Base-by-base conservation (phyloP, 2,113 vertebrate genomes). In the Loxodonta africana region DNA sequence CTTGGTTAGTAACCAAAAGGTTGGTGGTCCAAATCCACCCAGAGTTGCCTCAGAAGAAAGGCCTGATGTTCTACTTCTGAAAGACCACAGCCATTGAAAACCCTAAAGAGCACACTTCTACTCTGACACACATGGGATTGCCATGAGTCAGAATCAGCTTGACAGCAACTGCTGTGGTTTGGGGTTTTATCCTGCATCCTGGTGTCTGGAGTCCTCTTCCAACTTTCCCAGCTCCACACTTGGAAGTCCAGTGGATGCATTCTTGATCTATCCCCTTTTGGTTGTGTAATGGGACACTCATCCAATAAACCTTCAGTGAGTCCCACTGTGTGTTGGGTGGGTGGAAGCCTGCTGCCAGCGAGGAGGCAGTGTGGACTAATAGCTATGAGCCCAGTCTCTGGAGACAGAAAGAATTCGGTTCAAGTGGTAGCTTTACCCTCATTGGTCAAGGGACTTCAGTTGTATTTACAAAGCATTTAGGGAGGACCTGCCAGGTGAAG, bases 221-320 rank as follows among this genome's bases (percentile, higher is more conserved):
- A 26, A 0, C 23, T 12, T 37, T 26, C 41, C 33, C 51, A 30
- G 0, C 3, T 25, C 25, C 53, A 71, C 9, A 7, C 25, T 48
- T 23, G 18, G 2, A 8, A 30, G 74, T 30, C 26, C 17, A 2
- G 1, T 12, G 33, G 48, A 25, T 25, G 9, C n/a, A 2, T 30
- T 44, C 5, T 8, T 62, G 44, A 44, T 23, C 57, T 78, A 30
- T 18, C 1, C 51, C 20, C 5, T 17, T n/a, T 57, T 48, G 63
- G n/a, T 11, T 21, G 18, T 65, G 6, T 12, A 0, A 5, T 1
- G 18, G 41, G 57, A 44, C 8, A 62, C 1, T 53, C 2, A 14
- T 7, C 57, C 28, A 17, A 25, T 44, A 20, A 60, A 44, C 2
- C 0, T 30, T 12, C 60, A 23, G 11, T 2, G 65, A 46, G 67